Evolutionary conservation across 1,140 invertebrate species (phyloP).

Genomic region (Armadillidium nasatum): DNA sequence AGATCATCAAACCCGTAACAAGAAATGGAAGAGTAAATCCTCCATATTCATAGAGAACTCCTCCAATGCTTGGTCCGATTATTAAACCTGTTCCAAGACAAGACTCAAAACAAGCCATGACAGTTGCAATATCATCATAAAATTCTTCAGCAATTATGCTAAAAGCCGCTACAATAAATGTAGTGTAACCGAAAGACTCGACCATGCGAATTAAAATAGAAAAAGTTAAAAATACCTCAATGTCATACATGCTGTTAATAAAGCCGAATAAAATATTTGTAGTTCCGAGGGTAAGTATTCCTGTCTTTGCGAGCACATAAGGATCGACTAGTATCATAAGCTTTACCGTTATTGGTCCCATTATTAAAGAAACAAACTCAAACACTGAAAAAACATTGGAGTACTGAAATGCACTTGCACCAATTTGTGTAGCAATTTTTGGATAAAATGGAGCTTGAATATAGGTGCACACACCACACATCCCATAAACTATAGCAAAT

Average conservation of each 20-base stretch:
- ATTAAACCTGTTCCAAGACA: slow-evolving; percentile 22
- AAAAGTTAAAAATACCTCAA: not conserved
- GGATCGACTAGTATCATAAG: slow-evolving; percentile 2
- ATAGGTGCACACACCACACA: slow-evolving; percentile 24
- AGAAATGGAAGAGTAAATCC: slow-evolving; percentile 48
- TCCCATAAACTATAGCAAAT: too few relatives aligned
- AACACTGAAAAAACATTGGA: slow-evolving; percentile 13
- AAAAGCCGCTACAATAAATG: slow-evolving; percentile 19
- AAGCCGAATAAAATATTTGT: slow-evolving; percentile 25
- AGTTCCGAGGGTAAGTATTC: slow-evolving; percentile 9
- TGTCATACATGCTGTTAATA: not conserved
- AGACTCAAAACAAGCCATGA: slow-evolving; percentile 16
- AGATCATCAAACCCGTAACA: slow-evolving; percentile 43
- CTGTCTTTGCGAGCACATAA: slow-evolving; percentile 16
- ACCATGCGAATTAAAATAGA: slow-evolving; percentile 19
- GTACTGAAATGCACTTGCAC: slow-evolving; percentile 16
- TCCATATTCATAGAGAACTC: slow-evolving; percentile 46
- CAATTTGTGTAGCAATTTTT: not conserved
- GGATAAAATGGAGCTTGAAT: slow-evolving; percentile 26
- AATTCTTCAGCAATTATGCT: slow-evolving; percentile 26
- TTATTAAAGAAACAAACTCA: slow-evolving; percentile 13
- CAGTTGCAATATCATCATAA: slow-evolving; percentile 12
- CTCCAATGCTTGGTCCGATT: slow-evolving; percentile 46
- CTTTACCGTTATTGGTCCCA: slow-evolving; percentile 13
- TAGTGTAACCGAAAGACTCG: slow-evolving; percentile 18